Evolutionary conservation across 2,888 invertebrate genomes (phyloP).

Genomic region (Chironomus riparius): DNA sequence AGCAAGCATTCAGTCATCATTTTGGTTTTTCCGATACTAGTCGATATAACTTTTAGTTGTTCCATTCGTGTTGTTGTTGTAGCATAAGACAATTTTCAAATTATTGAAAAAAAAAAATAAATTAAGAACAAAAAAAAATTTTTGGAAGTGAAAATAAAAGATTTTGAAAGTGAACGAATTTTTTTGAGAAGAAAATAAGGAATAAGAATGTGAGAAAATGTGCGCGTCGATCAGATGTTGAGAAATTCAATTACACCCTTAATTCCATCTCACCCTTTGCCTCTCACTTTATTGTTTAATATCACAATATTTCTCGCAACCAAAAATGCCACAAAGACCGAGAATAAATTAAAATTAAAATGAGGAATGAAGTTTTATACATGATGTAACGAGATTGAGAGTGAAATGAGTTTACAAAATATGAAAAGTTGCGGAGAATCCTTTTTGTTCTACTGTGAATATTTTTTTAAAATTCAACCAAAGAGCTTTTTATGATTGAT

Average conservation of each 20-base stretch:
- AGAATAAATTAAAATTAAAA: not conserved
- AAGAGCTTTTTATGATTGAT: not conserved
- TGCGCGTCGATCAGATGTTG: not conserved
- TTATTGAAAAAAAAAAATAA: not conserved
- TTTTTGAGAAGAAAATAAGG: not conserved
- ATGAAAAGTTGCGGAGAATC: not conserved
- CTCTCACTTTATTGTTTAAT: not conserved
- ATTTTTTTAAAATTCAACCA: not conserved
- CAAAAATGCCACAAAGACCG: not conserved
- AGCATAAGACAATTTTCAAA: not conserved
- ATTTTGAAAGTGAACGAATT: not conserved
- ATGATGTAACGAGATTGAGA: not conserved
- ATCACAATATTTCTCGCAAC: not conserved
- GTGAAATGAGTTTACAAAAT: not conserved
- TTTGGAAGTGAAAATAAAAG: too few relatives aligned
- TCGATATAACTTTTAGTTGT: conserved; percentile 25
- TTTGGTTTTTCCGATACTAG: conserved; percentile 12
- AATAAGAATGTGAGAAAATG: not conserved
- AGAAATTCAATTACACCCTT: not conserved
- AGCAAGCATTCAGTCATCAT: conserved; percentile 20
- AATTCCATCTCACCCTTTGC: too few relatives aligned
- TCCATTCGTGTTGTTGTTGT: conserved; percentile 11
- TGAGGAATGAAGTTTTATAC: not conserved
- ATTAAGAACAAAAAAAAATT: not conserved
- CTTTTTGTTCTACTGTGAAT: not conserved